Base-by-base conservation (phyloP, 1,140 invertebrate species). In the Drosophila varians region DNA sequence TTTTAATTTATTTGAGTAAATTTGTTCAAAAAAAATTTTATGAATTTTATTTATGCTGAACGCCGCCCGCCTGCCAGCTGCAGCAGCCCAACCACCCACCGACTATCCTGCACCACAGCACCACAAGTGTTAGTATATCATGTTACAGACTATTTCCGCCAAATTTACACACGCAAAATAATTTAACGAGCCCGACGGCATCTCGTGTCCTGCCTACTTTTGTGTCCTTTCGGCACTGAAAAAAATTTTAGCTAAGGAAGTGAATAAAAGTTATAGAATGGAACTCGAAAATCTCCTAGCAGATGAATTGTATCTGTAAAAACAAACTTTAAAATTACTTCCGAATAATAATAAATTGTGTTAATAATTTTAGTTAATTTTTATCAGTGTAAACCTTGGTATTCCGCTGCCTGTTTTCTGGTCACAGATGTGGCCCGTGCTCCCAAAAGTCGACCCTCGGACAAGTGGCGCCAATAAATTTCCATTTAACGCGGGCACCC, bases 1-100 rank as follows among this genome's bases (percentile, higher is more conserved):
- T 87, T 87, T 88, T 82, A 82, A 87, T 87, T 88, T 88, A 87
- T 87, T 87, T 87, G 83, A 87, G 82, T 87, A 88, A 88, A 88
- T 87, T 82, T 82, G 56, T 82, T 82, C 14, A 42, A 77, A 77
- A 74, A 71, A 82, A 53, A 68, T 64, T 68, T 68, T 62, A 72
- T 77, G 61, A 88, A 87, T 77, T 87, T 87, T 88, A 87, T 87
- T 87, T 87, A 87, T 87, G 83, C 55, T 55, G 36, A 26, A n/a
- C 25, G 42, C 43, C 28, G 36, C 26, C 23, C 38, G 57, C 31
- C 43, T 40, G 47, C 28, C 58, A 46, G 25, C 25, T 19, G 34
- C 19, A 12, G 16, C 12, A 38, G 38, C 1, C 40, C 51, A 16
- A 34, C 42, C 42, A 61, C 25, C 36, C 21, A 31, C 0, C 38